These are phyloP conservation scores for Parasteatoda lunata DNA, from an alignment of 2,888 invertebrate genomes.

Conservation along the genomic window DNA sequence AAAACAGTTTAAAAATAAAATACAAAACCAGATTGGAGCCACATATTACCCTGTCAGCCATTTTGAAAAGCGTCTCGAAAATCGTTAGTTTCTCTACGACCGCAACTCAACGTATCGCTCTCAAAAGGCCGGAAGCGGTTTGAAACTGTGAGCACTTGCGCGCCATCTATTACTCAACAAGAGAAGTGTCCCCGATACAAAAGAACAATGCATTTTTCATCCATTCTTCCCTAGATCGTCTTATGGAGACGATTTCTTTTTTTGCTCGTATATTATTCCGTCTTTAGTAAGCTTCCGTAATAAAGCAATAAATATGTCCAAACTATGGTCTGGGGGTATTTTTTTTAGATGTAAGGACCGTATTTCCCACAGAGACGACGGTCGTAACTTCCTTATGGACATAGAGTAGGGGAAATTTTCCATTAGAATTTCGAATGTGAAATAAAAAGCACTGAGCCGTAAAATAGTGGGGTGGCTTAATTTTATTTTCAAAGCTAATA, in stretches of 20 bases:
- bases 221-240: constrained; percentile 46
- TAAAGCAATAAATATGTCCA: constrained; percentile 62
- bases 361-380: constrained; percentile 20
- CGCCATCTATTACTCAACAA: constrained; percentile 62
- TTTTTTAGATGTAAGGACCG: constrained; percentile 20
- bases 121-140: constrained; percentile 64
- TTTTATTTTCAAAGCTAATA: not conserved
- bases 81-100: constrained; percentile 59
- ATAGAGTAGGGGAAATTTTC: not conserved
- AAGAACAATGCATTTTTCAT: constrained; percentile 60
- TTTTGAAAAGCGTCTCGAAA: constrained; percentile 64
- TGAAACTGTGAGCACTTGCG: constrained; percentile 58
- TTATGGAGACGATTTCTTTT: constrained; percentile 36
- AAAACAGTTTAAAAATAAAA: constrained; percentile 62
- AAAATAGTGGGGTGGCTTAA: constrained; percentile 13
- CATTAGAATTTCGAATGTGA: not conserved
- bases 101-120: constrained; percentile 54
- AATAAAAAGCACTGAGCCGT: constrained; percentile 17
- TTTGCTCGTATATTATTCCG: constrained; percentile 18
- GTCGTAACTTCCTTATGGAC: constrained; percentile 23
- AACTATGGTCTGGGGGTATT: constrained; percentile 17
- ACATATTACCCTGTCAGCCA: constrained; percentile 65
- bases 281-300: constrained; percentile 46
- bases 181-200: constrained; percentile 52
- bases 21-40: constrained; percentile 56